These are phyloP conservation scores for Amphipyra berbera DNA, from an alignment of 2,888 invertebrate species.

Conservation along the genomic window DNA sequence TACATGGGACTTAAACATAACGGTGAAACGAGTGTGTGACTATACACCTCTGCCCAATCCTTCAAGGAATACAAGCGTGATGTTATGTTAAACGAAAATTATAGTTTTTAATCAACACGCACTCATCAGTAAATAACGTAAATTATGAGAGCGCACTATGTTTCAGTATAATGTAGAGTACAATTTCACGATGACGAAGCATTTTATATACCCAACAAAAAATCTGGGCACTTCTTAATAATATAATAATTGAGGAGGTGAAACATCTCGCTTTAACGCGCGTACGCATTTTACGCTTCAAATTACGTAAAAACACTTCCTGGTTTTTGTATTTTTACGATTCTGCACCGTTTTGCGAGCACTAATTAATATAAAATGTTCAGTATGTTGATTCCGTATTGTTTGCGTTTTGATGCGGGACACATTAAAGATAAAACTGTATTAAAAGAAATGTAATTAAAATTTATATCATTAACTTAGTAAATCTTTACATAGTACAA, in stretches of 20 bases:
- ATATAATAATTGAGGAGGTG: slow-evolving; percentile 18
- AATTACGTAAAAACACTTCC: slow-evolving; percentile 50
- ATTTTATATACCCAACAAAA: slow-evolving; percentile 1
- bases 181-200: slow-evolving; percentile 17
- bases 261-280: slow-evolving; percentile 14
- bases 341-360: slow-evolving; percentile 22
- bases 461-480: too few species aligned
- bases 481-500: too few species aligned
- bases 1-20: too few species aligned
- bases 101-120: too few species aligned
- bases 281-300: slow-evolving; percentile 35
- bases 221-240: neutral
- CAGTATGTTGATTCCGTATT: slow-evolving; percentile 35
- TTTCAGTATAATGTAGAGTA: slow-evolving; percentile 4
- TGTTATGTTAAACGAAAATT: too few species aligned
- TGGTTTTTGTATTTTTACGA: slow-evolving; percentile 44
- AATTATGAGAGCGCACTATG: slow-evolving; percentile 2
- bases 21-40: too few species aligned
- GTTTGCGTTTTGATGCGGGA: slow-evolving; percentile 15
- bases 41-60: too few species aligned
- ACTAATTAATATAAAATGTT: slow-evolving; percentile 32
- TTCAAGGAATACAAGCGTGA: too few species aligned
- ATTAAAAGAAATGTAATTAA: neutral
- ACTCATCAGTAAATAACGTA: too few species aligned
- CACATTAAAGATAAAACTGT: slow-evolving; percentile 10